These are phyloP conservation scores for Harpagoxenus sublaevis DNA, from an alignment of 2,888 invertebrate species.

Conservation along the genomic window DNA sequence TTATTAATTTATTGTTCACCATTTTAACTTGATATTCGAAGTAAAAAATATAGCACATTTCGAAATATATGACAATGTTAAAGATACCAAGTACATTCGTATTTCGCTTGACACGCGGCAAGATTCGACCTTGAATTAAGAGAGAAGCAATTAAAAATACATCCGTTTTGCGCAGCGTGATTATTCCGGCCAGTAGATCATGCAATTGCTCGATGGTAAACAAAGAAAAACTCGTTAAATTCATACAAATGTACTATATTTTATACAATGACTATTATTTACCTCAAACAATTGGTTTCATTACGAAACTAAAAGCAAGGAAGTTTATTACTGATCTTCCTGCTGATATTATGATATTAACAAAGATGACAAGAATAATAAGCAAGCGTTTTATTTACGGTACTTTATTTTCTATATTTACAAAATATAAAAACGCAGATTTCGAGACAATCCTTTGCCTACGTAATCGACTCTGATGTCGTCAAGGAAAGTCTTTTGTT, in stretches of 20 bases:
- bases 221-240: background rate
- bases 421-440: background rate
- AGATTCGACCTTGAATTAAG: background rate
- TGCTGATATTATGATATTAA: background rate
- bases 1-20: background rate
- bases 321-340: background rate
- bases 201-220: background rate
- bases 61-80: background rate
- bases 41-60: too few relatives aligned
- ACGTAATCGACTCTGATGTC: background rate
- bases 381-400: background rate
- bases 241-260: background rate
- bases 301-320: background rate
- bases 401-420: constrained; percentile 28
- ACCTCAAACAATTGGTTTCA: background rate
- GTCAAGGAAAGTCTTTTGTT: constrained; percentile 54
- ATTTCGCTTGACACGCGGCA: background rate
- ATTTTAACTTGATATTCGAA: background rate
- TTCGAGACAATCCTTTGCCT: background rate
- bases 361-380: background rate
- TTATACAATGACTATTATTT: background rate
- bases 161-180: background rate
- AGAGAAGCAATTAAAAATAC: background rate
- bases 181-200: background rate
- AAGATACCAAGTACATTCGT: background rate